Conservation (phyloP, 2,797 vertebrate species). For the Nasua narica region DNA sequence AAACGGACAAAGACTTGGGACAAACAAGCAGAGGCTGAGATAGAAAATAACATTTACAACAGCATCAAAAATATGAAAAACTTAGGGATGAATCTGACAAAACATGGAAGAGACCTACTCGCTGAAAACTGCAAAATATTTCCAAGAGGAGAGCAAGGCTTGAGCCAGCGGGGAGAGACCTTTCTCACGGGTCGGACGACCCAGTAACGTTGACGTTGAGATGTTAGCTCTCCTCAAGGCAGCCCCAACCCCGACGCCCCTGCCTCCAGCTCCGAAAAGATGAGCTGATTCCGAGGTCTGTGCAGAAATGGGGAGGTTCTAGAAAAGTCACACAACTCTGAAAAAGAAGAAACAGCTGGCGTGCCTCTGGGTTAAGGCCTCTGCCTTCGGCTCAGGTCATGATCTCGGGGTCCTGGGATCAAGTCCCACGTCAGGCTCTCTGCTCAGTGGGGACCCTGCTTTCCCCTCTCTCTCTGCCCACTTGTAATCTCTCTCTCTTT, state of each 20-base stretch:
- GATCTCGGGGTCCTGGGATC: too few species aligned
- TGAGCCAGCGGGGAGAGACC: background rate
- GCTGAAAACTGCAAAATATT: background rate
- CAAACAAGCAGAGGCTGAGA: background rate
- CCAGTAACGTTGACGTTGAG: rapidly evolving
- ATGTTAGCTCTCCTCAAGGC: background rate
- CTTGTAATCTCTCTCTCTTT: too few species aligned
- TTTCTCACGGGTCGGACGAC: background rate
- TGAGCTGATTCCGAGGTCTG: background rate
- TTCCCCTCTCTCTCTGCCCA: too few species aligned
- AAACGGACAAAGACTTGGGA: background rate
- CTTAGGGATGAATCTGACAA: background rate
- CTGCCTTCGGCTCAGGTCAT: too few species aligned
- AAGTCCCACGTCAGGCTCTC: too few species aligned
- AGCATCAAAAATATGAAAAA: background rate
- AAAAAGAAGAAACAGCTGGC: background rate
- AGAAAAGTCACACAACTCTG: background rate
- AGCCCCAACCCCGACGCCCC: background rate
- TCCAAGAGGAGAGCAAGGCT: background rate
- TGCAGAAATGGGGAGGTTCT: rapidly evolving
- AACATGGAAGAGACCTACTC: background rate
- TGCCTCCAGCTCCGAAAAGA: background rate
- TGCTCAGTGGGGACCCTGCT: too few species aligned
- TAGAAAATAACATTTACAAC: background rate
- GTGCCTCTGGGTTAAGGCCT: too few species aligned